Evolutionary conservation across 2,888 invertebrate genomes (phyloP), one percentile per base, ranked within the genome.

Genomic region (Pheosia tremula): DNA sequence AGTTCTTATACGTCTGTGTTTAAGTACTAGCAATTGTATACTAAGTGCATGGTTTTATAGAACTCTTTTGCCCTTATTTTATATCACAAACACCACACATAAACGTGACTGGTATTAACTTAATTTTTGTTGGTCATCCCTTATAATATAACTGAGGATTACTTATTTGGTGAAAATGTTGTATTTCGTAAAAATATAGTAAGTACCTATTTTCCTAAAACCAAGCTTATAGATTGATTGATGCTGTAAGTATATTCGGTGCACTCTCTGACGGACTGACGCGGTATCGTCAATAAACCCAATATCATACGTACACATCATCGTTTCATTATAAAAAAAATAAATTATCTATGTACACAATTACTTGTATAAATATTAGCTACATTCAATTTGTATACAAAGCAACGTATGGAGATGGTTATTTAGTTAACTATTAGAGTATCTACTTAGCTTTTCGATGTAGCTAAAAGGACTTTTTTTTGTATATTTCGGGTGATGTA

Each of bases 241-340:
- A 41, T 41, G 41, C 41, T 41, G 41, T 41, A 41, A 41, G 41
- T 45, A n/a, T 47, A 47, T 45, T 36, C 36, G 11, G 24, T 45
- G 56, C 24, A 41, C 11, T 41, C 24, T 39, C 10, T 10, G n/a
- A 24, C 36, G 8, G 36, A 36, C 66, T 64, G 75, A 68, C 78
- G 79, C 62, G 61, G 52, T 74, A 57, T 67, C 72, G 75, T 75
- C 75, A 75, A 67, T 72, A 75, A 75, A 80, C 85, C 82, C 81
- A 73, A 90, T 90, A 91, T 90, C 90, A 90, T 86, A 82, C 83
- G 80, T 87, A 91, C 90, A 91, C 90, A 90, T 91, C 91, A 90
- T 87, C 78, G 83, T 86, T 88, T 86, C 87, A 83, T 82, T 84
- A 84, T 83, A 75, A 81, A 84, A 24, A 82, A 80, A 77, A 77